phyloP scores from a whole-genome alignment of 2,113 vertebrate species.

The Aptenodytes forsteri region DNA sequence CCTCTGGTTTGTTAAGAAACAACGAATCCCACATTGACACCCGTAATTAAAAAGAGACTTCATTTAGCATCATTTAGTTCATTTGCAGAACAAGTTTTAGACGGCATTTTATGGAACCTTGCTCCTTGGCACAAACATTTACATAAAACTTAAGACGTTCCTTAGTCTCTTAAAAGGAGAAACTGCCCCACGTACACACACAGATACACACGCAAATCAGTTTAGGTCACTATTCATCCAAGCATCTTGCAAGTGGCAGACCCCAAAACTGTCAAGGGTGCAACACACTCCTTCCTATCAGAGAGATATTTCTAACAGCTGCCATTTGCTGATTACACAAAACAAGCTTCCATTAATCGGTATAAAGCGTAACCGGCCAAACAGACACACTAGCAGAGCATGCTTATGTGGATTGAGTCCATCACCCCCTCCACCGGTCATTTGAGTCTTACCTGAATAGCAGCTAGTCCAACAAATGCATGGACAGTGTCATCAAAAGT shows the following conservation, averaged over 20 bases:
- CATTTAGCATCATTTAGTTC: not conserved
- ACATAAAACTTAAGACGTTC: not conserved
- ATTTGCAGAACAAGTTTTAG: not conserved
- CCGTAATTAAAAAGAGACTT: not conserved
- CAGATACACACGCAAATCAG: not conserved
- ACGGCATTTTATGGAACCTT: not conserved
- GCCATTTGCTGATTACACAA: not conserved
- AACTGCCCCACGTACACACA: not conserved
- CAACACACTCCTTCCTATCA: not conserved
- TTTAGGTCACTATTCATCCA: not conserved
- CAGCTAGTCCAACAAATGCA: constrained; percentile 90
- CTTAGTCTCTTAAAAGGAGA: not conserved
- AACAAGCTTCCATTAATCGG: not conserved
- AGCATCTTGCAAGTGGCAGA: not conserved
- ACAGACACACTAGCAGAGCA: not conserved
- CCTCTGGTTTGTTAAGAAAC: not conserved
- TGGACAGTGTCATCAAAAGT: constrained; percentile 88
- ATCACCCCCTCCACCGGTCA: not conserved
- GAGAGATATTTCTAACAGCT: not conserved
- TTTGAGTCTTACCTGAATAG: constrained; percentile 85
- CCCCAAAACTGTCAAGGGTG: not conserved
- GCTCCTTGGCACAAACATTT: not conserved
- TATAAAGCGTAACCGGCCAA: not conserved
- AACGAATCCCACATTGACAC: not conserved
- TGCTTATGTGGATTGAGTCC: not conserved